phyloP scores from a whole-genome alignment of 2,797 vertebrate genomes.

The Chaetodon trifasciatus region DNA sequence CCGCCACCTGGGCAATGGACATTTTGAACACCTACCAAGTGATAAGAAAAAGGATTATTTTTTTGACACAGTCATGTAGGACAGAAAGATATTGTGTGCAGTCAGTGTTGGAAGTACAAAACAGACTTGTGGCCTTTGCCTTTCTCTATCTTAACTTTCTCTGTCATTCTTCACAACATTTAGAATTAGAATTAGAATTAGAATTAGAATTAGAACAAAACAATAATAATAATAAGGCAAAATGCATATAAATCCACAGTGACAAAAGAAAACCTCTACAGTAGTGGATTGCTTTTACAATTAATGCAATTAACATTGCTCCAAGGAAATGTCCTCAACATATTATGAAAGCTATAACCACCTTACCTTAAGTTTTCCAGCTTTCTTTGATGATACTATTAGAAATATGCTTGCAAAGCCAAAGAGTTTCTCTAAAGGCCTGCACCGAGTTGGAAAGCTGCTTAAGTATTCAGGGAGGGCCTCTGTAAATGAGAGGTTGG shows the following conservation, averaged over 20 bases:
- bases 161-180: background rate
- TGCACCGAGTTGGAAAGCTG: constrained; percentile 62
- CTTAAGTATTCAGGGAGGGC: constrained; percentile 82
- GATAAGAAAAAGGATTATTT: constrained; percentile 35
- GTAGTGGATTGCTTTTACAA: background rate
- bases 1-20: constrained; percentile 93
- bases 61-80: constrained; percentile 15
- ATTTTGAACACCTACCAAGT: constrained; percentile 79
- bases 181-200: too few relatives aligned
- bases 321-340: background rate
- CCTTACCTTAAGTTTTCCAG: constrained; percentile 74
- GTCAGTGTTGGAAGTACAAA: constrained; percentile 5
- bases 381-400: constrained; percentile 37
- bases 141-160: constrained; percentile 9
- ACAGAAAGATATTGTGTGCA: background rate
- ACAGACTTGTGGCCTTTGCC: background rate
- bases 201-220: too few relatives aligned
- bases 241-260: background rate
- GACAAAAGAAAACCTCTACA: background rate
- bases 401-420: constrained; percentile 26
- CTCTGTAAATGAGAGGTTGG: constrained; percentile 78
- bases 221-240: constrained; percentile 14
- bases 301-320: background rate
- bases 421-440: constrained; percentile 53
- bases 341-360: constrained; percentile 1